Evolutionary conservation across 2,113 vertebrate species (phyloP).

Genomic region (Larimichthys polyactis): DNA sequence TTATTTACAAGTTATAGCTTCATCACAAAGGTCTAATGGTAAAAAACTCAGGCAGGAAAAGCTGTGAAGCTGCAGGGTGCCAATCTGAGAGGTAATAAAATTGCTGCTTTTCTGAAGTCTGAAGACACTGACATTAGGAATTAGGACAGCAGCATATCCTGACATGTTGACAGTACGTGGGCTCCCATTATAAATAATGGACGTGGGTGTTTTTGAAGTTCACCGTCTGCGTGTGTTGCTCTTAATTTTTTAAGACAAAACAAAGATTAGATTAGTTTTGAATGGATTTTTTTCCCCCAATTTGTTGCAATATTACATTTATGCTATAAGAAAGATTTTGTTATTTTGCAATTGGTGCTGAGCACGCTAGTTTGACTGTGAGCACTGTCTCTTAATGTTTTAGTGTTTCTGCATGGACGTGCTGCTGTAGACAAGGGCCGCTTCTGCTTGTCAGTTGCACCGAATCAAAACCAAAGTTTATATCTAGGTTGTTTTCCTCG

Average conservation of each 20-base stretch:
- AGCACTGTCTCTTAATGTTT: background rate
- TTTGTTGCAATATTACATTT: background rate
- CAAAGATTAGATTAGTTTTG: background rate
- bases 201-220: constrained; percentile 27
- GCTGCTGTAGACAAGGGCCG: too few relatives aligned
- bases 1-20: constrained; percentile 7
- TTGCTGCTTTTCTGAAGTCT: background rate
- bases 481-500: constrained; percentile 11
- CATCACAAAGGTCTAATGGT: background rate
- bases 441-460: too few relatives aligned
- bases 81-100: background rate
- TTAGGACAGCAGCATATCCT: constrained; percentile 2
- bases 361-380: background rate
- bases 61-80: background rate
- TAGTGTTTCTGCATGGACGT: background rate
- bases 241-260: background rate
- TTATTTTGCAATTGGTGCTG: background rate
- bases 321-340: background rate
- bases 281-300: background rate
- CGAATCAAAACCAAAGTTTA: background rate
- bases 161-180: constrained; percentile 42
- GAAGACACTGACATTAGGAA: constrained; percentile 9
- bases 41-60: background rate
- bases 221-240: background rate
- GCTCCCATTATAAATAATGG: background rate